A percentile compares a stretch with the other conserved stretches of the same genome.
These are phyloP conservation scores for Drosophila nr. perissopoda DNA, from an alignment of 2,888 invertebrate genomes.

Conservation along the genomic window DNA sequence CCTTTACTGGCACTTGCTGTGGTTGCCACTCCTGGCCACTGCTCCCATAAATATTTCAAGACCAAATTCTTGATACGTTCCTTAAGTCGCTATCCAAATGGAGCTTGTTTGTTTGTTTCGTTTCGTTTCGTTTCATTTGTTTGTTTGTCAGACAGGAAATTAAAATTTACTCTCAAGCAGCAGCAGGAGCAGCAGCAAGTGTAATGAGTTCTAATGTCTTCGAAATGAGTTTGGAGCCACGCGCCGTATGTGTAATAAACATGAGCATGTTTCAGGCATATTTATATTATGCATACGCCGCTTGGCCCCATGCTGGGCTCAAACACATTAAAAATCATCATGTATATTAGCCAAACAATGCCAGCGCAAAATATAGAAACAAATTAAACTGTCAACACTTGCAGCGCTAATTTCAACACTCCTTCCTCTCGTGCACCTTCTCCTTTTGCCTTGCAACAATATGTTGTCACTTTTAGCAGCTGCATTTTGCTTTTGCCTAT, in stretches of 20 bases:
- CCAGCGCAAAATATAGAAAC: slow-evolving; percentile 29
- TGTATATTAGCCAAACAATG: slow-evolving; percentile 1
- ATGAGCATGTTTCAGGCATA: slow-evolving; percentile 19
- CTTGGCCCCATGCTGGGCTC: slow-evolving; percentile 2
- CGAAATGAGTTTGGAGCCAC: slow-evolving; percentile 36
- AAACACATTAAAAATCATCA: slow-evolving; percentile 3
- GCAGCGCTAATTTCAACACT: slow-evolving; percentile 45
- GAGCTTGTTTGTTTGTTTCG: slow-evolving; percentile 20
- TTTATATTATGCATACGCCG: slow-evolving; percentile 28
- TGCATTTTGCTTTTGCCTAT: slow-evolving; percentile 8
- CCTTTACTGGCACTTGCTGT: slow-evolving; percentile 67
- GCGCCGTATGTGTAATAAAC: slow-evolving; percentile 43
- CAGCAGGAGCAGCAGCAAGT: slow-evolving; percentile 37
- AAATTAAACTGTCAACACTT: slow-evolving; percentile 41
- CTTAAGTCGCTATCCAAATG: slow-evolving; percentile 27
- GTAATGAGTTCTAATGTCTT: slow-evolving; percentile 66
- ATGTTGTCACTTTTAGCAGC: slow-evolving; percentile 13
- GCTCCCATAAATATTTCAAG: slow-evolving; percentile 19
- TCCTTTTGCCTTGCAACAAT: background rate
- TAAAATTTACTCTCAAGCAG: slow-evolving; percentile 62
- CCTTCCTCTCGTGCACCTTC: background rate
- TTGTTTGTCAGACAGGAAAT: slow-evolving; percentile 68
- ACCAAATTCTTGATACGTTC: slow-evolving; percentile 31
- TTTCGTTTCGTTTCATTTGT: slow-evolving; percentile 18
- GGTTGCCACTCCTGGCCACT: slow-evolving; percentile 55